A percentile compares a stretch with the other conserved stretches of the same genome.
phyloP scores from a whole-genome alignment of 2,888 invertebrate genomes.

The Seira ritae region DNA sequence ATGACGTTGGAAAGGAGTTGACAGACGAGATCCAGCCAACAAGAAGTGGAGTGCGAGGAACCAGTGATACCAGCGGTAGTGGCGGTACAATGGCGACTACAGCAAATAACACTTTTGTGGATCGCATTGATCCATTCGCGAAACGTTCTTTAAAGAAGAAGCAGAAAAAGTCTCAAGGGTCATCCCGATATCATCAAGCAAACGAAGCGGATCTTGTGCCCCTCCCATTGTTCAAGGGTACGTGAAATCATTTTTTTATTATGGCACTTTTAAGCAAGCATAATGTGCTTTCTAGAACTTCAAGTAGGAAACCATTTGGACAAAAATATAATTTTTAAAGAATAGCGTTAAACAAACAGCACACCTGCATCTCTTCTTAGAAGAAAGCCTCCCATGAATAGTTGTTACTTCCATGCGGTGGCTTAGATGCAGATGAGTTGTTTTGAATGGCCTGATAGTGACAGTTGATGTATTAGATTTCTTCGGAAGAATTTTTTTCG shows the following conservation, averaged over 20 bases:
- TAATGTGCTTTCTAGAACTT: neutral
- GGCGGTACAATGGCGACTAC: conserved; percentile 73
- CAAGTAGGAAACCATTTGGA: too few relatives aligned
- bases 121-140: conserved; percentile 99
- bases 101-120: conserved; percentile 86
- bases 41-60: conserved; percentile 58
- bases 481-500: neutral
- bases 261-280: neutral
- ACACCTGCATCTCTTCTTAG: neutral
- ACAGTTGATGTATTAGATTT: neutral
- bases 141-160: conserved; percentile 98
- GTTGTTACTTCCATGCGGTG: too few relatives aligned
- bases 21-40: conserved; percentile 63
- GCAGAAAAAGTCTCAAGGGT: conserved; percentile 98
- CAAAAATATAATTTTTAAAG: too few relatives aligned
- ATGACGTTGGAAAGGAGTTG: conserved; percentile 66
- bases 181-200: conserved; percentile 98
- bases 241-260: conserved; percentile 52
- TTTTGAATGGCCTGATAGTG: too few relatives aligned
- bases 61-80: conserved; percentile 50
- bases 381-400: neutral
- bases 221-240: conserved; percentile 98
- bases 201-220: conserved; percentile 98
- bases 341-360: too few relatives aligned
- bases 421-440: too few relatives aligned